Percentiles rank a stretch among this genome's conserved stretches.
Conservation (phyloP, 2,113 vertebrate species). For the Poeciliopsis retropinna region DNA sequence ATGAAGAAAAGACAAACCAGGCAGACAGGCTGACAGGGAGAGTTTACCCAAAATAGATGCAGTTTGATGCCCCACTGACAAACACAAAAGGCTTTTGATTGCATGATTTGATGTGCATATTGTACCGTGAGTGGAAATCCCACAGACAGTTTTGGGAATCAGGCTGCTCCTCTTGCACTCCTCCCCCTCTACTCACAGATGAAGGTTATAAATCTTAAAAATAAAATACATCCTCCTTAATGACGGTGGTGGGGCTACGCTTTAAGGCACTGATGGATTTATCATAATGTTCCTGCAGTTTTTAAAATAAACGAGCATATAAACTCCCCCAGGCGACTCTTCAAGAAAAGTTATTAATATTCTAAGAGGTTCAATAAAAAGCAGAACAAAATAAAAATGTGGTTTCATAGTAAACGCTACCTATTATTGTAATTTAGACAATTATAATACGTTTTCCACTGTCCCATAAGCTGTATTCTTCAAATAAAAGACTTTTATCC, state of each 20-base stretch:
- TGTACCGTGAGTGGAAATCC: not conserved
- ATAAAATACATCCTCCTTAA: not conserved
- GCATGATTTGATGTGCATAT: slow-evolving; percentile 5
- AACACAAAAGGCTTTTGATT: slow-evolving; percentile 44
- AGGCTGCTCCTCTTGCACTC: slow-evolving; percentile 1
- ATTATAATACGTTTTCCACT: too few species aligned
- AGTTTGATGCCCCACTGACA: slow-evolving; percentile 26
- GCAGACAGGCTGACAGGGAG: slow-evolving; percentile 22
- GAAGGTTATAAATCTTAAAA: not conserved
- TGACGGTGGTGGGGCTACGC: not conserved
- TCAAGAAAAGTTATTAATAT: not conserved
- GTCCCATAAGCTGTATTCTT: too few species aligned
- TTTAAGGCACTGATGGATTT: not conserved
- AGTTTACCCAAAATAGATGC: slow-evolving; percentile 24
- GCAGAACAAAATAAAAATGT: not conserved
- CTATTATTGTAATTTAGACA: too few species aligned
- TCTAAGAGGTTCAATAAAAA: not conserved
- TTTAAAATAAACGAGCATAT: not conserved
- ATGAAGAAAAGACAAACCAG: slow-evolving; percentile 30
- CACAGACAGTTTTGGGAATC: slow-evolving; percentile 9
- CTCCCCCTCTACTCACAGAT: not conserved
- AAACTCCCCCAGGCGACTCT: not conserved
- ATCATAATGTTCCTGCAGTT: not conserved
- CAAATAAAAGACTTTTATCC: too few species aligned
- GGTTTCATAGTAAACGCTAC: not conserved